These are phyloP conservation scores for Philereme transversata DNA, from an alignment of 2,888 invertebrate species.

Conservation along the genomic window DNA sequence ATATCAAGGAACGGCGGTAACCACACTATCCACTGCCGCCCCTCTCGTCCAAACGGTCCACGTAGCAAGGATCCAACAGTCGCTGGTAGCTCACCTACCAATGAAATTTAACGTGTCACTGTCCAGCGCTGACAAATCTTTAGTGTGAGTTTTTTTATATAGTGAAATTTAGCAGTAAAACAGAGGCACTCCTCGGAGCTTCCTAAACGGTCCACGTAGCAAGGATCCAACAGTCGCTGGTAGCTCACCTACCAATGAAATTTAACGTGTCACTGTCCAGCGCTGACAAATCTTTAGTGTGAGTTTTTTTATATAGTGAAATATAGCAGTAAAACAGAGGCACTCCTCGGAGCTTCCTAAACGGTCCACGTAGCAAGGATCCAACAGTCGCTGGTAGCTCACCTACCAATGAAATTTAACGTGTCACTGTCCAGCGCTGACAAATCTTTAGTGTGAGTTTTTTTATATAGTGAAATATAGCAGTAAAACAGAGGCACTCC, in stretches of 20 bases:
- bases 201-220: too few species aligned
- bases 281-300: too few species aligned
- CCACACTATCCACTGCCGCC: constrained; percentile 81
- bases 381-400: constrained; percentile 76
- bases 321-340: too few species aligned
- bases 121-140: constrained; percentile 42
- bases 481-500: too few species aligned
- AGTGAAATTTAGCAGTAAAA: too few species aligned
- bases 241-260: too few species aligned
- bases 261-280: too few species aligned
- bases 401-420: constrained; percentile 85
- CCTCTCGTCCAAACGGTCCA: constrained; percentile 86
- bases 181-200: too few species aligned
- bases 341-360: too few species aligned
- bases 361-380: too few species aligned
- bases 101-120: constrained; percentile 76
- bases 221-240: too few species aligned
- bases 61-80: constrained; percentile 87
- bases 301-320: too few species aligned
- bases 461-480: constrained; percentile 15
- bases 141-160: constrained; percentile 39
- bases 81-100: constrained; percentile 87
- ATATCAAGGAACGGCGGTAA: constrained; percentile 72
- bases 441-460: constrained; percentile 61
- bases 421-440: constrained; percentile 53